Percentiles rank a stretch among this genome's conserved stretches.
These are phyloP conservation scores for Brachyptera risi DNA, from an alignment of 2,888 invertebrate genomes.

Conservation along the genomic window DNA sequence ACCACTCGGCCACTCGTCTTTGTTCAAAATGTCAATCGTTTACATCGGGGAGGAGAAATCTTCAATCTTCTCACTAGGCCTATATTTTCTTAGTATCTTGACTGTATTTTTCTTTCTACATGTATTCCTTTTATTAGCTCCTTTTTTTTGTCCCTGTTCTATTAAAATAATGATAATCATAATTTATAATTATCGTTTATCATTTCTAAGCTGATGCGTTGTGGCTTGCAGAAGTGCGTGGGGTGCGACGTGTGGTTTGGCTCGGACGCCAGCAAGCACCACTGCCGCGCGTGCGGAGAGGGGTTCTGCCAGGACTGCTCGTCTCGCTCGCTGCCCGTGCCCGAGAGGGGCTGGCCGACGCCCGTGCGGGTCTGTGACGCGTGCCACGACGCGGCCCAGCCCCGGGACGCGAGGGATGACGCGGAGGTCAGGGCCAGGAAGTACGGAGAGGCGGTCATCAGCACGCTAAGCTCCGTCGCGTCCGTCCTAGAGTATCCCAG, in stretches of 20 bases:
- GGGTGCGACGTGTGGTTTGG: conserved; percentile 57
- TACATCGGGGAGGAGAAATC: too few relatives aligned
- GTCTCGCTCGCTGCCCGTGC: conserved; percentile 61
- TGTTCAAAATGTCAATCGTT: too few relatives aligned
- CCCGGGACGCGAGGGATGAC: conserved; percentile 32
- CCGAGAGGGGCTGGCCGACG: conserved; percentile 64
- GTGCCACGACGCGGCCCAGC: conserved; percentile 48
- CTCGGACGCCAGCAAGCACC: conserved; percentile 60
- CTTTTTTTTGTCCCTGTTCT: too few relatives aligned
- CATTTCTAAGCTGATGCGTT: background rate
- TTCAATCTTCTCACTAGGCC: too few relatives aligned
- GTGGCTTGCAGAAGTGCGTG: conserved; percentile 54
- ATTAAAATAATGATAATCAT: too few relatives aligned
- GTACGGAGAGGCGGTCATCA: conserved; percentile 68
- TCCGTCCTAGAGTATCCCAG: conserved; percentile 69
- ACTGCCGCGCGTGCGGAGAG: conserved; percentile 74
- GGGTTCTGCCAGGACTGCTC: conserved; percentile 75
- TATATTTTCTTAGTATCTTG: too few relatives aligned
- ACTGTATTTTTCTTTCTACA: too few relatives aligned
- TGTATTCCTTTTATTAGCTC: too few relatives aligned
- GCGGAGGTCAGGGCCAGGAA: conserved; percentile 55
- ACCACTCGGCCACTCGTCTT: too few relatives aligned
- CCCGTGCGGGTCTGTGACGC: conserved; percentile 70
- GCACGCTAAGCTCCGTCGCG: conserved; percentile 64
- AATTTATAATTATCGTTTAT: background rate